A percentile compares a stretch with the other conserved stretches of the same genome.
These are phyloP conservation scores for Sitophilus oryzae DNA, from an alignment of 1,140 invertebrate species.

Conservation along the genomic window DNA sequence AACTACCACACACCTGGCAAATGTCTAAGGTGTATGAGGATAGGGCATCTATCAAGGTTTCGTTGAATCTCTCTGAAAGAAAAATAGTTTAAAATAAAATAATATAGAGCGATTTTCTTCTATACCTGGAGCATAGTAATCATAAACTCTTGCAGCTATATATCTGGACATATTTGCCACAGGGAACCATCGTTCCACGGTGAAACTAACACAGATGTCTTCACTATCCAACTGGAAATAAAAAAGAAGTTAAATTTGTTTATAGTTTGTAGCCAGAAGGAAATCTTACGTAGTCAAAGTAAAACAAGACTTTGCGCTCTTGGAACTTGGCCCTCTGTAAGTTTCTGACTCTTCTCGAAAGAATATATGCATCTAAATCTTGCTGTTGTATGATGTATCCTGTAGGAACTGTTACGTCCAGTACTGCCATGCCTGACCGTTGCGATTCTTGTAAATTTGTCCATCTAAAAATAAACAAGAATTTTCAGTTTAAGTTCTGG, in stretches of 20 bases:
- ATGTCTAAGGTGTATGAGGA: slow-evolving; percentile 87
- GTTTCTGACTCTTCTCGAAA: slow-evolving; percentile 65
- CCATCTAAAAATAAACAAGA: slow-evolving; percentile 68
- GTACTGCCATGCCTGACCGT: slow-evolving; percentile 83
- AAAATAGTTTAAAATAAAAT: slow-evolving; percentile 1
- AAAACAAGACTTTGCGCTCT: slow-evolving; percentile 82
- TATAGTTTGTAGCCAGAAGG: slow-evolving; percentile 5
- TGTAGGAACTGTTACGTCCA: slow-evolving; percentile 88
- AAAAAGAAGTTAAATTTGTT: slow-evolving; percentile 6
- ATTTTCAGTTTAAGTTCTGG: too few relatives aligned
- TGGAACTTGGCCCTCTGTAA: slow-evolving; percentile 78
- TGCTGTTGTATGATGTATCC: slow-evolving; percentile 92
- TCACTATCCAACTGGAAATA: slow-evolving; percentile 64
- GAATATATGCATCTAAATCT: slow-evolving; percentile 76
- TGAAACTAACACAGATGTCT: slow-evolving; percentile 86
- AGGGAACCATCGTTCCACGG: slow-evolving; percentile 89
- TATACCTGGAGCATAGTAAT: slow-evolving; percentile 95
- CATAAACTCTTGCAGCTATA: slow-evolving; percentile 84
- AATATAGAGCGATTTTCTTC: slow-evolving; percentile 7
- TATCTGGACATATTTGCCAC: slow-evolving; percentile 95
- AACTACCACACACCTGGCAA: slow-evolving; percentile 97
- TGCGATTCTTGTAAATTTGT: slow-evolving; percentile 67
- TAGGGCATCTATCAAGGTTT: slow-evolving; percentile 85
- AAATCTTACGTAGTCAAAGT: slow-evolving; percentile 83
- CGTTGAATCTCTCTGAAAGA: slow-evolving; percentile 86